Evolutionary conservation across 2,888 invertebrate species (phyloP).

Genomic region (Melikaiella ostensackeni): DNA sequence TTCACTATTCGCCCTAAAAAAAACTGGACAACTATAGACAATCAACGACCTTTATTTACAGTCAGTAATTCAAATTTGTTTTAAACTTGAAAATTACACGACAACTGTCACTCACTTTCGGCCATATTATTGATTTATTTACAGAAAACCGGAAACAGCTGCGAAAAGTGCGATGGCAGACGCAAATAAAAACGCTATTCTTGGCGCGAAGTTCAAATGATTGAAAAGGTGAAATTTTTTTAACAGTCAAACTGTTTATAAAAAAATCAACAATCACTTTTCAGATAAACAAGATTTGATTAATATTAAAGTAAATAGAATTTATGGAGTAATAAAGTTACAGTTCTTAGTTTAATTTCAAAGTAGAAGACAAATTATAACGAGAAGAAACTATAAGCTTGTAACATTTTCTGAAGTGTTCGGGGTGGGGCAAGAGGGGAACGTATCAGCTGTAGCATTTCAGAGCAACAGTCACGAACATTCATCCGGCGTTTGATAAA

Average conservation of each 20-base stretch:
- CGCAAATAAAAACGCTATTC: neutral
- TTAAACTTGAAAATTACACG: too few species aligned
- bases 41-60: too few species aligned
- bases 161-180: neutral
- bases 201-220: neutral
- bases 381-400: neutral
- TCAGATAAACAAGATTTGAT: neutral
- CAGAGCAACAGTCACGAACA: neutral
- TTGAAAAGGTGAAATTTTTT: neutral
- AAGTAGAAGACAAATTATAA: neutral
- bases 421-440: neutral
- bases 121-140: too few species aligned
- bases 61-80: too few species aligned
- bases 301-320: neutral
- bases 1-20: too few species aligned
- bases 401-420: too few species aligned
- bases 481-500: constrained; percentile 1
- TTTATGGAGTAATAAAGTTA: neutral
- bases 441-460: neutral
- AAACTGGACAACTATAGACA: too few species aligned
- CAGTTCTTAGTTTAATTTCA: neutral
- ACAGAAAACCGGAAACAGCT: neutral
- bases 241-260: neutral
- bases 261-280: neutral
- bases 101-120: too few species aligned